These are phyloP conservation scores for Phasia obesa DNA, from an alignment of 2,888 invertebrate genomes.

Conservation along the genomic window DNA sequence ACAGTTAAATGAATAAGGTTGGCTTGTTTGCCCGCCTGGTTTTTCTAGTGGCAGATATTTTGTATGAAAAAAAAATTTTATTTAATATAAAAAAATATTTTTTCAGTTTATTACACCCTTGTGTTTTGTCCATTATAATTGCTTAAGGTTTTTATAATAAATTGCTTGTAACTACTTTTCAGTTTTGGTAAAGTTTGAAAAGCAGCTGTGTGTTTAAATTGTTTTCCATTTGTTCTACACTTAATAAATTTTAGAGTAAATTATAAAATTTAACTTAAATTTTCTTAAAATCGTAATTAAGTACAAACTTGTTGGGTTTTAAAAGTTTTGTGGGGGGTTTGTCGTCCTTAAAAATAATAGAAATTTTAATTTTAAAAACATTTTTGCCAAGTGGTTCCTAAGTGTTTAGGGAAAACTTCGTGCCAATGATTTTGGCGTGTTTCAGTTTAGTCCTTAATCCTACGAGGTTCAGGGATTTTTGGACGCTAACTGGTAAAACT, in stretches of 20 bases:
- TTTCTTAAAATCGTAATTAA: no score
- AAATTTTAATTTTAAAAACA: no score
- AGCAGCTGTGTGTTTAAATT: conserved; percentile 1
- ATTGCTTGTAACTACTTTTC: conserved; percentile 10
- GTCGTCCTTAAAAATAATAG: no score
- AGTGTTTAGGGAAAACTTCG: no score
- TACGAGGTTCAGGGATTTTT: no score
- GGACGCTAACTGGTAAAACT: no score
- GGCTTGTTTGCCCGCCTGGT: background rate
- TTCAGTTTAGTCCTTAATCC: no score
- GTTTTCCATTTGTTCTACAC: background rate
- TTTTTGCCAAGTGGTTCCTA: no score
- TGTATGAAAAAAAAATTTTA: background rate
- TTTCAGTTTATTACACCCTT: conserved; percentile 68
- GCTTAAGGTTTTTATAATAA: conserved; percentile 69
- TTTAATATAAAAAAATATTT: background rate
- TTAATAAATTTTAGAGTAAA: background rate
- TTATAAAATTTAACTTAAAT: background rate
- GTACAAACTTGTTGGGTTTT: no score
- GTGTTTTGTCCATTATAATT: conserved; percentile 69
- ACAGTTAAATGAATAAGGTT: conserved; percentile 15
- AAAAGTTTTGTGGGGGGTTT: no score
- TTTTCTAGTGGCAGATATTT: background rate
- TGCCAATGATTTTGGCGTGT: no score
- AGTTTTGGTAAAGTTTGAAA: background rate